phyloP scores from a whole-genome alignment of 2,113 vertebrate genomes.

The Aphyosemion australe region DNA sequence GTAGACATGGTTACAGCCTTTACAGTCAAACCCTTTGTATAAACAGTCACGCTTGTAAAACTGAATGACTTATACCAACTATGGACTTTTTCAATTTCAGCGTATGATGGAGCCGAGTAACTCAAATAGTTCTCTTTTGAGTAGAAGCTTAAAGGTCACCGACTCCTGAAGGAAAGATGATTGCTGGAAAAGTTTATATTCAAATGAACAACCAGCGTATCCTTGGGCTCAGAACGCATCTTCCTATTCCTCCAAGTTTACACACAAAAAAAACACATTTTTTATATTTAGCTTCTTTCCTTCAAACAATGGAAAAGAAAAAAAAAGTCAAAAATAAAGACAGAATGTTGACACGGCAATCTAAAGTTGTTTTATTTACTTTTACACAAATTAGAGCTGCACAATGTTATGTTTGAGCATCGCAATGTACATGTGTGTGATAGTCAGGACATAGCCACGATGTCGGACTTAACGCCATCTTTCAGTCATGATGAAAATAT shows the following conservation, averaged over 20 bases:
- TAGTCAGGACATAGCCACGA: too few species aligned
- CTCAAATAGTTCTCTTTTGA: not conserved
- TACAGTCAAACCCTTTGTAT: conserved; percentile 26
- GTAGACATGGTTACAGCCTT: conserved; percentile 13
- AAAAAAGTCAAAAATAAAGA: too few species aligned
- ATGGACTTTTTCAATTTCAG: conserved; percentile 24
- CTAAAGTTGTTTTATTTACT: too few species aligned
- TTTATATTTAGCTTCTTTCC: too few species aligned
- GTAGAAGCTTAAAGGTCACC: not conserved
- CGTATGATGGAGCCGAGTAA: conserved; percentile 11
- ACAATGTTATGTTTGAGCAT: too few species aligned
- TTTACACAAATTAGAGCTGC: too few species aligned
- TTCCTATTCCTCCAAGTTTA: too few species aligned
- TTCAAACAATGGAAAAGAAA: not conserved
- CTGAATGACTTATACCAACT: conserved; percentile 36
- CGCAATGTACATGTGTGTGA: too few species aligned
- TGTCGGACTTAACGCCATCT: too few species aligned
- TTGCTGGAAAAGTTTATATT: not conserved
- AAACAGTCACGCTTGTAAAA: conserved; percentile 49
- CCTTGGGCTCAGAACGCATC: too few species aligned
- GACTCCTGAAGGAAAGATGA: not conserved
- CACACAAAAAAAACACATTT: too few species aligned
- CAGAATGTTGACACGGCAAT: too few species aligned
- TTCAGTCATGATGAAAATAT: conserved; percentile 50
- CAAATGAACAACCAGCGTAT: not conserved